Evolutionary conservation across 2,888 invertebrate genomes (phyloP), one percentile per base, ranked within the genome.

Genomic region (Poecilus cupreus): DNA sequence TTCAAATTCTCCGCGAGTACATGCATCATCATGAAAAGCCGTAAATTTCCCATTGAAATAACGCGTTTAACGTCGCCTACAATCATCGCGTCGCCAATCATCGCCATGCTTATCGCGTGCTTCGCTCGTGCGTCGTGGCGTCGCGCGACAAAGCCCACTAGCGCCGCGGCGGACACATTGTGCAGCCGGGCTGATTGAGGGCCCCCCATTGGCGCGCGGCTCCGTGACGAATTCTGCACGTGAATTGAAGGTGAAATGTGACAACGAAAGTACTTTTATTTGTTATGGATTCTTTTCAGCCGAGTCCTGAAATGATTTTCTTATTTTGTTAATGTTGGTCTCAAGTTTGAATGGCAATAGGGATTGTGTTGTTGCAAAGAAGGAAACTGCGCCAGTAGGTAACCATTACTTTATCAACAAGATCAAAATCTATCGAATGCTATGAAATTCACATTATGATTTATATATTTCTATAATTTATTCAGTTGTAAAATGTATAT

Each of bases 21-120:
- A 60, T 32, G 26, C 60, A 60, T 37, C 68, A 68, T 68, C 39
- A 68, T 68, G 68, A 68, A 32, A 68, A 39, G 68, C 68, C 16
- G 68, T 68, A 43, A 68, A 68, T 68, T 68, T 68, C 37, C 39
- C 68, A 68, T 68, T 68, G 68, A 68, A 68, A 68, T 64, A 68
- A 39, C 68, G 68, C 68, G 43, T 68, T 68, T 43, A 54, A 43
- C 39, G 68, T 68, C 68, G 13, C 22, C 64, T 68, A 68, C 39
- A 39, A 39, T 68, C 68, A 20, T 37, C 68, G 37, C 18, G 43
- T 39, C 20, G 68, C 39, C 37, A 43, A 68, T 68, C 68, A 68
- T 68, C 68, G 43, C 37, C 68, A 68, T 43, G 39, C 68, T 68
- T 68, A 68, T 68, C 68, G 68, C 68, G 37, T 68, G 39, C 68